Evolutionary conservation across 2,113 vertebrate genomes (phyloP), one percentile per base, ranked within the genome.

Genomic region (Salvator merianae): DNA sequence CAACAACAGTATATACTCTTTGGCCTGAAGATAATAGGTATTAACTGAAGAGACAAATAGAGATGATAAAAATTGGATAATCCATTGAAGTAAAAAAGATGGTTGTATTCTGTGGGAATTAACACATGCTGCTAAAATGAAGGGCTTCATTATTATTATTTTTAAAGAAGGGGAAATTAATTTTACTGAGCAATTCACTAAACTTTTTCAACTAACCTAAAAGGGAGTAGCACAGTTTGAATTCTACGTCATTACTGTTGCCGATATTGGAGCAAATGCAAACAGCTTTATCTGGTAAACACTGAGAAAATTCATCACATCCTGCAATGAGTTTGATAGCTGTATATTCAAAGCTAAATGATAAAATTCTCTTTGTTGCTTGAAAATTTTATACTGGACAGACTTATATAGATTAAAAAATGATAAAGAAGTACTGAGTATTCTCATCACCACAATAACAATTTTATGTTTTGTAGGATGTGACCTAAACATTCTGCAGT

Each of bases 191-290:
- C n/a, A 55, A 59, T 70, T 84, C 65, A 59, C 75, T 78, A 43
- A 79, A 40, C 43, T 83, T 87, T 90, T 30, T 72, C 66, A 80
- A 14, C 16, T 2, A 53, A n/a, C n/a, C 30, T 55, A 36, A 50
- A 43, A 24, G 20, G 74, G 50, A 30, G 47, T 70, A 69, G 55
- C 28, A 14, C 14, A 4, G 30, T 20, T 73, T 70, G 38, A 8
- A 28, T 77, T 59, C 28, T 77, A 28, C 30, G 70, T 26, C 65
- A 77, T 43, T n/a, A n/a, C 12, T 30, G 50, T 38, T 66, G 26
- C 38, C 36, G 18, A 55, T 77, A 24, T 32, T 43, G 47, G 34
- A 77, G 75, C 47, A 59, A n/a, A 84, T 59, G 28, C 66, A 65
- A 79, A 38, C 53, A 79, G 28, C 53, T 70, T 65, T 18, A 8